Conservation (phyloP, 2,888 invertebrate species). For the Sinhomidia bicolor region DNA sequence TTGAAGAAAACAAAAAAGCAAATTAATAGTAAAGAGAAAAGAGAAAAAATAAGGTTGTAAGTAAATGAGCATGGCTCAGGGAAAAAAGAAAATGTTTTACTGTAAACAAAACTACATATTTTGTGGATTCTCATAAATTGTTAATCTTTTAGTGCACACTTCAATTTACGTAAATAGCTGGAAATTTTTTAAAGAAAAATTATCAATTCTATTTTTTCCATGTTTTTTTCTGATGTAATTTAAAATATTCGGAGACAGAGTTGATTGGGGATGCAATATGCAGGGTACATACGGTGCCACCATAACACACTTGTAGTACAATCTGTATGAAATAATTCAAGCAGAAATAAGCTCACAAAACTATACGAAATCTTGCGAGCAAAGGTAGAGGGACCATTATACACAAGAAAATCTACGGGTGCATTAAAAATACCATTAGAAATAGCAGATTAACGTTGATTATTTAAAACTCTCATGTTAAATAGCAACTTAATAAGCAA, state of each 20-base stretch:
- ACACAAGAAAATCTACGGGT: not conserved
- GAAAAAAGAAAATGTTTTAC: not conserved
- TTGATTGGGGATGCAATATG: not conserved
- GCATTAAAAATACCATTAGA: not conserved
- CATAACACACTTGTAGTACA: not conserved
- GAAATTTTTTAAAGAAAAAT: too few species aligned
- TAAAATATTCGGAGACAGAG: too few species aligned
- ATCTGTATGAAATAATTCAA: not conserved
- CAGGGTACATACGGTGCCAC: not conserved
- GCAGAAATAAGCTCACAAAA: too few species aligned
- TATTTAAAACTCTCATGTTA: not conserved
- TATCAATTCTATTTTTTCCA: too few species aligned
- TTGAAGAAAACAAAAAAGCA: not conserved
- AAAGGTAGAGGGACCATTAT: not conserved
- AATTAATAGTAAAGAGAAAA: not conserved
- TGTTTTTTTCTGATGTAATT: too few species aligned
- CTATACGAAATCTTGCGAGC: too few species aligned
- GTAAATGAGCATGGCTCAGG: not conserved
- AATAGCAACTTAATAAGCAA: not conserved
- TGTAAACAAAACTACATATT: slow-evolving; percentile 1
- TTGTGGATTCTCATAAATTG: not conserved
- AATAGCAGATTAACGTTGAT: not conserved
- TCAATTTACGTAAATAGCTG: not conserved
- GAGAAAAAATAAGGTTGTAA: not conserved
- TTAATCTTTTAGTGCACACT: not conserved